Evolutionary conservation across 2,888 invertebrate genomes (phyloP).

Genomic region (Drosophila meridionalis): DNA sequence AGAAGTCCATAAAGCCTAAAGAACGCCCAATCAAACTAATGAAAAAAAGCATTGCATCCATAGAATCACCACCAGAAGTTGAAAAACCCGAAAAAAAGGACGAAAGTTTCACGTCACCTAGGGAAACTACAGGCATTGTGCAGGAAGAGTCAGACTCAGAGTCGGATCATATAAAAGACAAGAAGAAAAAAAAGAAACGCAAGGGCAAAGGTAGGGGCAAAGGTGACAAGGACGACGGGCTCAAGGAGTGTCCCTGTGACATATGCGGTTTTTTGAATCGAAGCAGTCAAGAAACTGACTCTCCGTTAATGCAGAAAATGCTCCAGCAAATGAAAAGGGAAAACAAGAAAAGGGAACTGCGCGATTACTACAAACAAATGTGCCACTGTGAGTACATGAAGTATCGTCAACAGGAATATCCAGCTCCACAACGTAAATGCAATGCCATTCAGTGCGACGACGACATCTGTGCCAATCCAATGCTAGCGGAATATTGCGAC

Average conservation of each 20-base stretch:
- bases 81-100: not conserved
- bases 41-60: not conserved
- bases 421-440: constrained; percentile 28
- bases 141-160: not conserved
- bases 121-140: not conserved
- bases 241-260: constrained; percentile 42
- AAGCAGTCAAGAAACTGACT: constrained; percentile 21
- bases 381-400: constrained; percentile 21
- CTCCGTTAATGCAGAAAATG: constrained; percentile 37
- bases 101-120: not conserved
- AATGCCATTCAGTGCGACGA: constrained; percentile 27
- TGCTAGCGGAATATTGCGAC: constrained; percentile 41
- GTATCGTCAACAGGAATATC: constrained; percentile 1
- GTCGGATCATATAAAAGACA: not conserved
- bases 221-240: too few relatives aligned
- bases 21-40: not conserved
- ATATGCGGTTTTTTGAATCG: constrained; percentile 32
- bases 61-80: not conserved
- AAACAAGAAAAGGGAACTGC: constrained; percentile 23
- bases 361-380: constrained; percentile 28
- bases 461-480: constrained; percentile 29
- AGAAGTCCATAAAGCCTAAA: not conserved
- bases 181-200: not conserved
- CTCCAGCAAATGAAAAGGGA: constrained; percentile 39
- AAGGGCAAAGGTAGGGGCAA: not conserved